phyloP scores from a whole-genome alignment of 2,113 vertebrate genomes.

The Lynx canadensis region DNA sequence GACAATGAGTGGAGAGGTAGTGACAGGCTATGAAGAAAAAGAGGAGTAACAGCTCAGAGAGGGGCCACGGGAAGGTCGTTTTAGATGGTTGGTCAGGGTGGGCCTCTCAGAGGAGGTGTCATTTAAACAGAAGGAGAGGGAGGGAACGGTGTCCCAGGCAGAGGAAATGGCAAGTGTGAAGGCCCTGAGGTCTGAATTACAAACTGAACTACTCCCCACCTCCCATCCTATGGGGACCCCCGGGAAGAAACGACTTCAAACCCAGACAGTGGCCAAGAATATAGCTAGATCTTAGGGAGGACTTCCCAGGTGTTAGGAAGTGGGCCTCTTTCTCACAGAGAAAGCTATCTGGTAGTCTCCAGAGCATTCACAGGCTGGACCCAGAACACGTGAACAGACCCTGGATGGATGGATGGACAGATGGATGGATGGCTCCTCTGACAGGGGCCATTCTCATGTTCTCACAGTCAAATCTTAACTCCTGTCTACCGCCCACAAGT shows the following conservation, averaged over 20 bases:
- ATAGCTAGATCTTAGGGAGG: background rate
- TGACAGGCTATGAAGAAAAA: background rate
- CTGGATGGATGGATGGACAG: background rate
- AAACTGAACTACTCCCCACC: background rate
- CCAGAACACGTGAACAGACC: background rate
- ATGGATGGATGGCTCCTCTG: background rate
- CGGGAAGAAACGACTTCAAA: background rate
- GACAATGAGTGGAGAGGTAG: background rate
- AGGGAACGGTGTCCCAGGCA: background rate
- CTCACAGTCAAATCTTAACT: background rate
- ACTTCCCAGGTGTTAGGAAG: background rate
- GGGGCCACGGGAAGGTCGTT: background rate
- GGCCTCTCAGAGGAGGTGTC: background rate
- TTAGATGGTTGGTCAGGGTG: background rate
- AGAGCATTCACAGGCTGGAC: background rate
- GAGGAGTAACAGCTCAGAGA: background rate
- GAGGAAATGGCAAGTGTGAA: background rate
- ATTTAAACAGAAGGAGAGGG: background rate
- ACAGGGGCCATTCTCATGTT: background rate
- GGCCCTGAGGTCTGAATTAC: background rate
- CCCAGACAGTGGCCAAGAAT: background rate
- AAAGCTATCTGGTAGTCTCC: background rate
- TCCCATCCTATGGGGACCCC: background rate
- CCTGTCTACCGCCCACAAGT: background rate
- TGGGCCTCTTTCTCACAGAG: background rate